Evolutionary conservation across 2,888 invertebrate species (phyloP), one percentile per base, ranked within the genome.

Genomic region (Drosophila suboccidentalis): DNA sequence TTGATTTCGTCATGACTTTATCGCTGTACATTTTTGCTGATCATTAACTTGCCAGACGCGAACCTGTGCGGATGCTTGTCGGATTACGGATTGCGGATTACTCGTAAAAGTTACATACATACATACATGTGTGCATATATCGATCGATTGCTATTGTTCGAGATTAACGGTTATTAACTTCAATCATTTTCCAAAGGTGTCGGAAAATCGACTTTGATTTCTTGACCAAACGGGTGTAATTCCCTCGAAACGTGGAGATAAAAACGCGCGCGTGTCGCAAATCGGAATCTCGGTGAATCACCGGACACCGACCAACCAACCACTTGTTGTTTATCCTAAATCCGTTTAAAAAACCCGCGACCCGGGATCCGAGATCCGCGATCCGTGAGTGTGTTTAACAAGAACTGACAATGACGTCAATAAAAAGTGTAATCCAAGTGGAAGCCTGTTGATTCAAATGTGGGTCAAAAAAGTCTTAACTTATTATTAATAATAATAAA

Each of bases 1-100:
- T 36, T 46, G 68, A 72, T 59, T 80, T 70, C 89, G 84, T 88
- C 90, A 88, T 72, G 55, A 71, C 22, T 74, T 79, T 73, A 80
- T 67, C 65, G 73, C 57, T 29, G 62, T 59, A 44, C 19, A 43
- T 60, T 54, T 66, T 51, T 51, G 60, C 46, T 50, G 78, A 83
- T 86, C 90, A 90, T 76, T 86, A 69, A 55, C 54, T 84, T 60
- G 67, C 64, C 67, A 66, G 49, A 62, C 76, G 75, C 50, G 69
- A 68, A 80, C 63, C 70, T 69, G 76, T 63, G 67, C 87, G 75
- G 89, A 76, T 73, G 71, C 38, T 65, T 57, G 34, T 53, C 41
- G 58, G 9, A 19, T 32, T 26, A 26, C 26, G 8, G 29, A 19
- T 32, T 26, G 6, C 26, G 8, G 29, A 3, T 39, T 29, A 8